phyloP scores from a whole-genome alignment of 92 coral and sea anemone species.

The Actinostola sp. region DNA sequence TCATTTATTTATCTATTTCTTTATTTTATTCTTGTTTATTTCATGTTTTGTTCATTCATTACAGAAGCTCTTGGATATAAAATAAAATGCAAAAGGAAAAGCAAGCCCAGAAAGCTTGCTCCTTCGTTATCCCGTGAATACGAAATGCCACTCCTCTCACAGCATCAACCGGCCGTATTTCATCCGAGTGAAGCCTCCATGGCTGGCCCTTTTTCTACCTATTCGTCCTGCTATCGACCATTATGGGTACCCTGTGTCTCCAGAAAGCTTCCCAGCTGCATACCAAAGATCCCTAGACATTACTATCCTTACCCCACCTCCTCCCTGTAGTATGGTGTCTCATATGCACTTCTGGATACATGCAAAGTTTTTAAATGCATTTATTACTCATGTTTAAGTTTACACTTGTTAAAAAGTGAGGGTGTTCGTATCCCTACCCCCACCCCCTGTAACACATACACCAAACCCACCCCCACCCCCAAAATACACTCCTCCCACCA shows the following conservation, averaged over 20 bases:
- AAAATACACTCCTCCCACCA: too few species aligned
- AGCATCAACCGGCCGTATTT: neutral
- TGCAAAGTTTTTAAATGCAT: too few species aligned
- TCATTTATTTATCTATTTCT: neutral
- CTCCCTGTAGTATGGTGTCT: too few species aligned
- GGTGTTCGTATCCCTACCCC: too few species aligned
- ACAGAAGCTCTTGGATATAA: slow-evolving; percentile 20
- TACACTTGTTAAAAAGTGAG: too few species aligned
- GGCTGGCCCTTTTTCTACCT: neutral
- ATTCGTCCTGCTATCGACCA: neutral
- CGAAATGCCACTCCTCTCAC: neutral
- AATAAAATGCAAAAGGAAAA: slow-evolving; percentile 16
- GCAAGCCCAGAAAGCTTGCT: slow-evolving; percentile 12
- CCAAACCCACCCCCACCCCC: too few species aligned
- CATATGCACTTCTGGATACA: too few species aligned
- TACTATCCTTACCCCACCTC: too few species aligned
- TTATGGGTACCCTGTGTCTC: slow-evolving; percentile 8
- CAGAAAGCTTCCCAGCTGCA: neutral
- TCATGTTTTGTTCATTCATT: neutral
- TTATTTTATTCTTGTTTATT: neutral
- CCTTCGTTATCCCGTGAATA: neutral
- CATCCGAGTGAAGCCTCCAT: neutral
- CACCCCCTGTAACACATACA: too few species aligned
- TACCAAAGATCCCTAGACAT: too few species aligned
- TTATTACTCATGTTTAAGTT: too few species aligned